Evolutionary conservation across 1,140 invertebrate genomes (phyloP).

Genomic region (Caenorhabditis briggsae): DNA sequence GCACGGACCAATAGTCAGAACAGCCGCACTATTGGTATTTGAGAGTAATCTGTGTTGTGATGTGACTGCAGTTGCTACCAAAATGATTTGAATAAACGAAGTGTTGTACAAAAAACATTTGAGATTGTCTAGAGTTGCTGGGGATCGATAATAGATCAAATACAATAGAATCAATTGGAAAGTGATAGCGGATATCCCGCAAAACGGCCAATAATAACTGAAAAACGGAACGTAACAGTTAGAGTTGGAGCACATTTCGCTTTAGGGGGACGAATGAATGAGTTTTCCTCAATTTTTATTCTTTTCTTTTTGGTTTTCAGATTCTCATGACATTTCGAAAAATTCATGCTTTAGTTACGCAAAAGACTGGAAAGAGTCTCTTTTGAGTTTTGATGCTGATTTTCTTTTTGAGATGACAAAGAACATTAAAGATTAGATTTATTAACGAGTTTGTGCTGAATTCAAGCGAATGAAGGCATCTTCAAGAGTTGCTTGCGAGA

Average conservation of each 20-base stretch:
- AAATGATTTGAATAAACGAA: not conserved
- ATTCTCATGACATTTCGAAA: slow-evolving; percentile 11
- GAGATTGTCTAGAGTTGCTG: slow-evolving; percentile 4
- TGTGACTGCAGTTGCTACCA: not conserved
- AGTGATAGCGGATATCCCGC: not conserved
- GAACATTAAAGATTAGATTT: no score
- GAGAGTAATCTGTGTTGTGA: slow-evolving; percentile 40
- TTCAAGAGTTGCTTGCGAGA: slow-evolving; percentile 68
- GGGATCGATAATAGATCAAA: slow-evolving; percentile 8
- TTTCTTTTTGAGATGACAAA: not conserved
- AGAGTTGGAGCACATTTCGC: slow-evolving; percentile 19
- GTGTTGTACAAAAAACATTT: slow-evolving; percentile 39
- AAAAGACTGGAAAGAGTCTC: slow-evolving; percentile 8
- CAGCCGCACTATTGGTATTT: slow-evolving; percentile 20
- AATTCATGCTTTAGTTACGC: not conserved
- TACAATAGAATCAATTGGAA: slow-evolving; percentile 28
- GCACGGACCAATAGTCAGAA: slow-evolving; percentile 3
- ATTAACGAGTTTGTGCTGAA: no score
- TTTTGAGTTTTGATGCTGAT: slow-evolving; percentile 19
- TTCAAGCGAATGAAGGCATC: slow-evolving; percentile 65
- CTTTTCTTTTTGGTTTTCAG: not conserved
- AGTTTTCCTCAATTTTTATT: not conserved
- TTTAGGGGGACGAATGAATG: not conserved
- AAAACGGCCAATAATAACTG: slow-evolving; percentile 1
- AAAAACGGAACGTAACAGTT: slow-evolving; percentile 28